phyloP scores from a whole-genome alignment of 2,888 invertebrate species.

The Limnephilus marmoratus region DNA sequence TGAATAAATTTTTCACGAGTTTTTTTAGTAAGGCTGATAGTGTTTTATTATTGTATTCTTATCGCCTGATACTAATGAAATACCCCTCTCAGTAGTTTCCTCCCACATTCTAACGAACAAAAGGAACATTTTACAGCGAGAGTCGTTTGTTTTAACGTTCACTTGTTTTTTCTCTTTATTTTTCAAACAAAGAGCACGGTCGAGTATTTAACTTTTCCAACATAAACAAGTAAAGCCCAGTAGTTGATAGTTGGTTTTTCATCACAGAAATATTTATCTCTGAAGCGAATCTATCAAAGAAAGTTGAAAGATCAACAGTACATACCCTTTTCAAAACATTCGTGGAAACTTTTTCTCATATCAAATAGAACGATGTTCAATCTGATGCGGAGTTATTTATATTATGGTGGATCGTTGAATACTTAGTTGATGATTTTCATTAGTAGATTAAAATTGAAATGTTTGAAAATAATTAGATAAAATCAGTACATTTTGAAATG shows the following conservation, averaged over 20 bases:
- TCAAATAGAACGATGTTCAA: background rate
- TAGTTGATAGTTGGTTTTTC: background rate
- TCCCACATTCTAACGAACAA: background rate
- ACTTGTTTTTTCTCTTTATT: background rate
- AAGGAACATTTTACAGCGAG: background rate
- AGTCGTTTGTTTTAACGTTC: constrained; percentile 2
- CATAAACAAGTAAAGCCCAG: background rate
- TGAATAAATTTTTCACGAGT: no score
- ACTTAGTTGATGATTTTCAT: background rate
- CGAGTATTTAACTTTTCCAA: background rate
- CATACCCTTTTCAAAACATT: background rate
- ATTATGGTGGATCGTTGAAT: background rate
- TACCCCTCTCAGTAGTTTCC: background rate
- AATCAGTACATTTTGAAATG: no score
- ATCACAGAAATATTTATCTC: background rate
- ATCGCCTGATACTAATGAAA: background rate
- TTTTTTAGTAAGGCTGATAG: no score
- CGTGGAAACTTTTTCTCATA: background rate
- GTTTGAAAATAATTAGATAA: no score
- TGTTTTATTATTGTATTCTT: no score
- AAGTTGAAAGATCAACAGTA: background rate
- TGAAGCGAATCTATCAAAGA: background rate
- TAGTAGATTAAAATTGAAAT: no score
- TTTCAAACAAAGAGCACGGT: background rate
- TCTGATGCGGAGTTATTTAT: background rate